Base-by-base conservation (phyloP, 2,797 vertebrate genomes). In the Siniperca obscura region DNA sequence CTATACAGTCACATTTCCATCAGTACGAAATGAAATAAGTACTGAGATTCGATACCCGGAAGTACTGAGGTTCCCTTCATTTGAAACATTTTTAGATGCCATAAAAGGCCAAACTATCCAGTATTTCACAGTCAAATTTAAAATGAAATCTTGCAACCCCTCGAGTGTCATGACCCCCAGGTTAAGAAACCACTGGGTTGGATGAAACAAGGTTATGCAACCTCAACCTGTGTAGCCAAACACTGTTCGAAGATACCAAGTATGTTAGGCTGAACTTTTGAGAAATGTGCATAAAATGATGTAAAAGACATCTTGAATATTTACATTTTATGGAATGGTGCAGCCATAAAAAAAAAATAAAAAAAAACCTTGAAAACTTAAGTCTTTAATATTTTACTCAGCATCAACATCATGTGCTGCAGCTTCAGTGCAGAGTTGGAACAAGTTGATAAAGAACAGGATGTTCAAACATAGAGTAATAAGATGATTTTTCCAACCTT, bases 281-380 rank as follows among this genome's bases (percentile, higher is more conserved):
- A 40, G 10, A 61, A 44, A 70, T 57, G 2, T 38, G 42, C 50
- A 76, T 56, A 46, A 61, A 27, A 74, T 44, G 0, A 56, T 30
- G 14, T 36, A 36, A 17, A 36, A 52, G 17, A 55, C 46, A 53
- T 42, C 8, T 27, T 76, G n/a, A 66, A 84, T 76, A 81, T 82
- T 82, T 81, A 16, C 38, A 65, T 71, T 65, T 81, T 40, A 76
- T 66, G 40, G 36, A 59, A 22, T 0, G 25, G 12, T 78, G n/a
- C 22, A 61, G 25, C 53, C 12, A 14, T 13, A 56, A 40, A 67
- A 78, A 30, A 30, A 30, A 30, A 2, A 27, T 2, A 27, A 30
- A 30, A n/a, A n/a, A n/a, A n/a, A n/a, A n/a, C n/a, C 30, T 30
- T 30, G 30, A 30, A 30, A 74, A n/a, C 13, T 52, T 75, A 2